These are phyloP conservation scores for Cydia strobilella DNA, from an alignment of 1,140 invertebrate species.

Conservation along the genomic window DNA sequence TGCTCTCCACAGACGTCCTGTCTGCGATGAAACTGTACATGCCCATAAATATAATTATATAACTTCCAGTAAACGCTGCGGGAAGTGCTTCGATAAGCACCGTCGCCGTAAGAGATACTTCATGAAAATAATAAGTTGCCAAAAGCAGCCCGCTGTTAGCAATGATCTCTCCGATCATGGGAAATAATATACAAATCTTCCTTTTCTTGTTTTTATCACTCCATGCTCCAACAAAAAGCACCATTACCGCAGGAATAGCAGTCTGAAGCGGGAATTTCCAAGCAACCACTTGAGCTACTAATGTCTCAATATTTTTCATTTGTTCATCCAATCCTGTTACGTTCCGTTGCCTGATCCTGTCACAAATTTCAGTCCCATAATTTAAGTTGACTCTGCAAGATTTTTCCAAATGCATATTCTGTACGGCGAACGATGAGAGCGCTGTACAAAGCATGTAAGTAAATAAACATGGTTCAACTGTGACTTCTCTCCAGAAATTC, in stretches of 20 bases:
- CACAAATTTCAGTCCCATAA: conserved; percentile 81
- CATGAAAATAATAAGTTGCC: conserved; percentile 73
- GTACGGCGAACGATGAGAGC: conserved; percentile 67
- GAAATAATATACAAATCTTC: conserved; percentile 83
- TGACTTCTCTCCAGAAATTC: conserved; percentile 58
- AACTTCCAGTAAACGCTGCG: conserved; percentile 79
- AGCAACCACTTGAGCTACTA: conserved; percentile 81
- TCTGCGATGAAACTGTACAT: conserved; percentile 83
- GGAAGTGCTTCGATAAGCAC: conserved; percentile 81
- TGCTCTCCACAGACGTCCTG: conserved; percentile 80
- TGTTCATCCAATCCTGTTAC: conserved; percentile 71
- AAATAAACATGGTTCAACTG: conserved; percentile 74
- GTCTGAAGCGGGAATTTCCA: conserved; percentile 78
- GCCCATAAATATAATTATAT: conserved; percentile 83
- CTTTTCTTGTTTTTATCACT: conserved; percentile 83
- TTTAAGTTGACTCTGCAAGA: conserved; percentile 84
- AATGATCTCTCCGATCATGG: conserved; percentile 82
- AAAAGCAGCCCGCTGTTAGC: conserved; percentile 70
- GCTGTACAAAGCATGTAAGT: conserved; percentile 70
- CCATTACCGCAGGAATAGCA: conserved; percentile 81
- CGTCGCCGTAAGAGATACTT: conserved; percentile 79
- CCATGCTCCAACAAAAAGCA: conserved; percentile 84
- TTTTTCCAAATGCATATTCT: conserved; percentile 77
- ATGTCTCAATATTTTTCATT: conserved; percentile 80
- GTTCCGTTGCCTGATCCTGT: conserved; percentile 78